Evolutionary conservation across 2,888 invertebrate species (phyloP).

Genomic region (Boloria euphrosyne): DNA sequence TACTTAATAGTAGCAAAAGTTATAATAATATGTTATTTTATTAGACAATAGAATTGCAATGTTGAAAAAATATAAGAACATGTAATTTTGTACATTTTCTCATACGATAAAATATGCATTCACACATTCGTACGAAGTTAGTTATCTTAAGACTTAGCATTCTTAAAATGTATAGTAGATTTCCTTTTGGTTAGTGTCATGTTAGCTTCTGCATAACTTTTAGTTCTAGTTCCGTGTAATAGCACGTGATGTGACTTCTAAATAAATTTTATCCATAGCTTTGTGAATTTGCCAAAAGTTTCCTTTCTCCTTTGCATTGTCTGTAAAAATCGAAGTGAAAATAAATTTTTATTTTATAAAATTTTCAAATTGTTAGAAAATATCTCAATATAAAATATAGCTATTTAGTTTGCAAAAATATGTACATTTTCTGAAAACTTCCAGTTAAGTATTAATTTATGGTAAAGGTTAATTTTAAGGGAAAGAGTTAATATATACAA

Average conservation of each 20-base stretch:
- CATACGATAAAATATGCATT: constrained; percentile 22
- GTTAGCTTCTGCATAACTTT: constrained; percentile 8
- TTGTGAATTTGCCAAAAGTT: constrained; percentile 18
- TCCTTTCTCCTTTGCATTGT: neutral
- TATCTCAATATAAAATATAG: neutral
- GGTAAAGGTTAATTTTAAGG: too few relatives aligned
- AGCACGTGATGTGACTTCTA: neutral
- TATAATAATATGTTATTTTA: too few relatives aligned
- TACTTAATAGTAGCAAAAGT: too few relatives aligned
- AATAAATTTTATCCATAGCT: constrained; percentile 20
- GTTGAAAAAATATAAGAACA: too few relatives aligned
- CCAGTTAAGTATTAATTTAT: too few relatives aligned
- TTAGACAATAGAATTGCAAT: too few relatives aligned
- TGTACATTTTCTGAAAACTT: too few relatives aligned
- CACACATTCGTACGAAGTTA: neutral
- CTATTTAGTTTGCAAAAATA: too few relatives aligned
- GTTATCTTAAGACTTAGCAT: constrained; percentile 20
- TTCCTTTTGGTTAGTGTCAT: constrained; percentile 2
- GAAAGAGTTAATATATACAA: too few relatives aligned
- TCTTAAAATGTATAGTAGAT: constrained; percentile 1
- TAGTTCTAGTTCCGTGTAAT: constrained; percentile 2
- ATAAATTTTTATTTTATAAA: neutral
- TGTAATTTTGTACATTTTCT: constrained; percentile 1
- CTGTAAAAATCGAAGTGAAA: neutral
- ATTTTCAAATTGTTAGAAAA: neutral